These are phyloP conservation scores for Mnemiopsis leidyi DNA, from an alignment of 37 sponge, comb jelly and placozoan species.

Conservation along the genomic window DNA sequence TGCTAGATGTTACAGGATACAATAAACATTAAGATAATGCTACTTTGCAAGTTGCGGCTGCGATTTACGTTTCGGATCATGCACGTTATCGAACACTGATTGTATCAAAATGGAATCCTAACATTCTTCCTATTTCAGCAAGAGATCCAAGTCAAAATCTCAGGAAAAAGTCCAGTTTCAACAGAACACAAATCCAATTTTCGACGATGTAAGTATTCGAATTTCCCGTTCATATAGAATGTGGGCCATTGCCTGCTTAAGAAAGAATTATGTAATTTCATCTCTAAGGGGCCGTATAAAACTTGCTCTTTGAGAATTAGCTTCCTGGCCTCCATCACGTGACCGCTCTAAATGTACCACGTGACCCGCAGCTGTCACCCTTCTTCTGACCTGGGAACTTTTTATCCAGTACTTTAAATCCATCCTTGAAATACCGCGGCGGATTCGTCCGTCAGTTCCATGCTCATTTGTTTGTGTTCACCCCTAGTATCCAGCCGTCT, in stretches of 20 bases:
- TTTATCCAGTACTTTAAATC: background rate
- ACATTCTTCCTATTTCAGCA: background rate
- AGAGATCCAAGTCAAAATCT: background rate
- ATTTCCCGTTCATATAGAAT: no score
- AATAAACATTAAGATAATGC: no score
- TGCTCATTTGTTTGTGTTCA: background rate
- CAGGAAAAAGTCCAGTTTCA: slow-evolving; percentile 8
- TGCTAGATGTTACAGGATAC: no score
- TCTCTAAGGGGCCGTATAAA: background rate
- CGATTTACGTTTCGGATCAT: no score
- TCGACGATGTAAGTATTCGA: slow-evolving; percentile 49
- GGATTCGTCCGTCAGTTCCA: background rate
- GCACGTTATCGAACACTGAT: no score
- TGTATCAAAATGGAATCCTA: no score
- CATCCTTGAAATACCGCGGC: background rate
- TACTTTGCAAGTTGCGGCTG: no score
- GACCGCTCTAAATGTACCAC: background rate
- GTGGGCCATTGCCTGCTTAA: background rate
- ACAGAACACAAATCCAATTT: background rate
- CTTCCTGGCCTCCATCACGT: background rate
- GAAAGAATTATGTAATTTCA: background rate
- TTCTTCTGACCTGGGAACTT: background rate
- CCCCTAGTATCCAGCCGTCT: no score
- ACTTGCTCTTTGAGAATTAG: background rate
- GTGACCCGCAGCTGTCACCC: background rate